Evolutionary conservation across 2,888 invertebrate species (phyloP), one percentile per base, ranked within the genome.

Genomic region (Calliphora vomitoria): DNA sequence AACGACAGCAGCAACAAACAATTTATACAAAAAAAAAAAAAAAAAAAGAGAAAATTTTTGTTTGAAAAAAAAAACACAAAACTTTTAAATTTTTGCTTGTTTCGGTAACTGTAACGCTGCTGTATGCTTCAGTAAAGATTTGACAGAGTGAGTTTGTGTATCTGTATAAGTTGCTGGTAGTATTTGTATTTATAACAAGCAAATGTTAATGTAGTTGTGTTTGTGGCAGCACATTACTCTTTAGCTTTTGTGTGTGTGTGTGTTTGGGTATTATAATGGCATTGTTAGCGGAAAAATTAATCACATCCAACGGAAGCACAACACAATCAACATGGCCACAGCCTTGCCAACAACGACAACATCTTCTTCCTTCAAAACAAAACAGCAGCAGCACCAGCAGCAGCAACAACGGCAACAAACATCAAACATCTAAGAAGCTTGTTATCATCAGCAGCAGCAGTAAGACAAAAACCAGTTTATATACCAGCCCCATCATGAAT

Each of bases 261-360:
- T 82, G 64, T 55, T 13, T 68, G 35, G 62, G 18, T 20, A 41
- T 69, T 25, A 71, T 53, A 74, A 87, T 87, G 87, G 53, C 69
- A n/a, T 68, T 82, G 55, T 72, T 64, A 58, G 38, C 41, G 78
- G 50, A 55, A 66, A 71, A 79, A 66, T 64, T 85, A 82, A 69
- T 79, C 71, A 87, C 68, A 47, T 68, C 53, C 8, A 55, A 8
- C 72, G 74, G 60, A 74, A 74, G 55, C 10, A 76, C 18, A 69
- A 69, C 31, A 79, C 68, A 74, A 44, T 72, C 66, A 66, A 20
- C 53, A 81, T 84, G 74, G 72, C 68, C 62, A 55, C 74, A 71
- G 31, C 25, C 50, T 13, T 53, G 31, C 44, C 79, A 76, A 20
- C 68, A 80, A 11, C 60, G 20, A 3, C 78, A 74, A 44, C 66